phyloP scores from a whole-genome alignment of 2,888 invertebrate species.

The Blomia tropicalis region DNA sequence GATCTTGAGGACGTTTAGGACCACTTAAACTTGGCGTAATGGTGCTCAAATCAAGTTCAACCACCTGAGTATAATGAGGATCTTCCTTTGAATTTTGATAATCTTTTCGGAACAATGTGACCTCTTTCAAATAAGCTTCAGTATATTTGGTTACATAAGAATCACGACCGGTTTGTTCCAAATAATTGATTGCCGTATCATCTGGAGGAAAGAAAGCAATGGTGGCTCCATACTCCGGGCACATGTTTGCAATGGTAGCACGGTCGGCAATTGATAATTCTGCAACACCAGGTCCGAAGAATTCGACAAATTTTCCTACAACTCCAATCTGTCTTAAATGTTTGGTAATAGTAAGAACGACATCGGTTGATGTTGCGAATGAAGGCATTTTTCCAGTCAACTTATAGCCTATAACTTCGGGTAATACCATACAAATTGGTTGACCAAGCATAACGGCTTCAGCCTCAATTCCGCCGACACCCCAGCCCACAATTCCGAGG shows the following conservation, averaged over 20 bases:
- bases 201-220: slow-evolving; percentile 90
- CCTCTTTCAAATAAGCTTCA: slow-evolving; percentile 61
- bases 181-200: slow-evolving; percentile 56
- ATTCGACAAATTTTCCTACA: slow-evolving; percentile 96
- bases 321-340: slow-evolving; percentile 81
- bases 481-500: slow-evolving; percentile 90
- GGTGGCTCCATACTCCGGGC: slow-evolving; percentile 93
- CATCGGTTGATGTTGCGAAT: slow-evolving; percentile 82
- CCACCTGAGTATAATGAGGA: slow-evolving; percentile 61
- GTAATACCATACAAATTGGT: slow-evolving; percentile 87
- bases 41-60: slow-evolving; percentile 64
- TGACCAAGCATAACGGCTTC: slow-evolving; percentile 98
- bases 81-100: slow-evolving; percentile 58
- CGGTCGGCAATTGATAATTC: slow-evolving; percentile 86
- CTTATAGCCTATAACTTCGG: slow-evolving; percentile 86
- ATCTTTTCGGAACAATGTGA: slow-evolving; percentile 59
- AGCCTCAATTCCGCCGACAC: slow-evolving; percentile 70
- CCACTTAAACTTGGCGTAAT: slow-evolving; percentile 91
- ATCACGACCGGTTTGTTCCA: slow-evolving; percentile 69
- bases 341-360: slow-evolving; percentile 92
- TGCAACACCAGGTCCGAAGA: slow-evolving; percentile 82
- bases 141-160: slow-evolving; percentile 52
- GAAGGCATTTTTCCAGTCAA: slow-evolving; percentile 61
- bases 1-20: slow-evolving; percentile 90
- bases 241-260: slow-evolving; percentile 97